Evolutionary conservation across 2,113 vertebrate genomes (phyloP).

Genomic region (Ranitomeya imitator): DNA sequence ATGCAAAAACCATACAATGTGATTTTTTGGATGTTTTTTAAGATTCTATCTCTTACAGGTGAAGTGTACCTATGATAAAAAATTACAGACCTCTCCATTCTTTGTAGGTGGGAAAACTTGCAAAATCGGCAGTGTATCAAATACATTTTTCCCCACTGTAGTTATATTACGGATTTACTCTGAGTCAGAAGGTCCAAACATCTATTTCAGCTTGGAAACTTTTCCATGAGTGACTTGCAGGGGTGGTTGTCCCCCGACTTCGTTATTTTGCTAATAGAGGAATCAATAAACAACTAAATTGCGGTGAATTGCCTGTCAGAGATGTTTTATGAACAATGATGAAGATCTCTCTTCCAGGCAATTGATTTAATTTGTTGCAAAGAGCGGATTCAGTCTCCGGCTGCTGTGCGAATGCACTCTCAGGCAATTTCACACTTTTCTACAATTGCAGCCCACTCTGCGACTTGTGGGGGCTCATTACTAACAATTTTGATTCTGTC

Average conservation of each 20-base stretch:
- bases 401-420: background rate
- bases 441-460: constrained; percentile 51
- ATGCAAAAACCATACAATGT: too few relatives aligned
- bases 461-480: constrained; percentile 54
- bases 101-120: too few relatives aligned
- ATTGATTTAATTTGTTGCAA: constrained; percentile 19
- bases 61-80: too few relatives aligned
- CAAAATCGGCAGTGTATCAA: too few relatives aligned
- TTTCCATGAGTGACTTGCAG: background rate
- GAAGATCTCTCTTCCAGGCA: constrained; percentile 1
- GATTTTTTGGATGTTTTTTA: too few relatives aligned
- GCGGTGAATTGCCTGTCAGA: constrained; percentile 1
- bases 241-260: background rate
- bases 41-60: too few relatives aligned
- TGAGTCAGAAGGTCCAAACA: background rate
- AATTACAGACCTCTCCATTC: too few relatives aligned
- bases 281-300: background rate
- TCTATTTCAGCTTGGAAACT: background rate
- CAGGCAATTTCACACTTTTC: constrained; percentile 41
- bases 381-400: background rate
- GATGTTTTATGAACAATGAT: constrained; percentile 13
- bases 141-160: too few relatives aligned
- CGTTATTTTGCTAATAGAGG: background rate
- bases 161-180: too few relatives aligned
- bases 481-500: constrained; percentile 50